A percentile compares a stretch with the other conserved stretches of the same genome.
These are phyloP conservation scores for Eremobia ochroleuca DNA, from an alignment of 2,888 invertebrate species.

Conservation along the genomic window DNA sequence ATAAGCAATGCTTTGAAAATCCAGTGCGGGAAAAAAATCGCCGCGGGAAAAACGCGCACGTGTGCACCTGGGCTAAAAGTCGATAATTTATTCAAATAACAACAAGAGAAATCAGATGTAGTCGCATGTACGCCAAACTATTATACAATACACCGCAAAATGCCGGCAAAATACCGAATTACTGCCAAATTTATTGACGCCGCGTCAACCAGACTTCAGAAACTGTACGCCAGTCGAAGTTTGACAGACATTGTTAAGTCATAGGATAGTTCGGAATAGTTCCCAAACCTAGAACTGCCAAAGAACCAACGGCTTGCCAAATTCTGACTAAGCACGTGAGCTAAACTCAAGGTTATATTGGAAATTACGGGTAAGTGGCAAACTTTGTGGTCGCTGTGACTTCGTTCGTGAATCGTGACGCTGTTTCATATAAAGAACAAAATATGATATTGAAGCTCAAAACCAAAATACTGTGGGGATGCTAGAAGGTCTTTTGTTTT, in stretches of 20 bases:
- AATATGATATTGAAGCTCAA: background rate
- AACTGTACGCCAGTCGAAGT: constrained; percentile 40
- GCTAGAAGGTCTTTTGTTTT: background rate
- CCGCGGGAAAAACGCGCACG: background rate
- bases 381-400: background rate
- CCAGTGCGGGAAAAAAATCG: background rate
- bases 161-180: constrained; percentile 42
- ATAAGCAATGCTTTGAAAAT: background rate
- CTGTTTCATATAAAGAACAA: background rate
- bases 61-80: background rate
- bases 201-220: constrained; percentile 38
- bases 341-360: constrained; percentile 60
- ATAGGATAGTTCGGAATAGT: constrained; percentile 48
- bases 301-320: constrained; percentile 55
- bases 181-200: constrained; percentile 53
- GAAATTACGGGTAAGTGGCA: constrained; percentile 5
- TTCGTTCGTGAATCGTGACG: background rate
- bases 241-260: constrained; percentile 45
- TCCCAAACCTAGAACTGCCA: constrained; percentile 59
- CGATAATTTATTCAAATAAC: background rate
- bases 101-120: constrained; percentile 1
- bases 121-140: constrained; percentile 38
- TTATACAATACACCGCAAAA: constrained; percentile 50
- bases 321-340: constrained; percentile 62
- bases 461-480: no score